These are phyloP conservation scores for Scaptodrosophila lebanonensis DNA, from an alignment of 1,140 invertebrate species.

Conservation along the genomic window DNA sequence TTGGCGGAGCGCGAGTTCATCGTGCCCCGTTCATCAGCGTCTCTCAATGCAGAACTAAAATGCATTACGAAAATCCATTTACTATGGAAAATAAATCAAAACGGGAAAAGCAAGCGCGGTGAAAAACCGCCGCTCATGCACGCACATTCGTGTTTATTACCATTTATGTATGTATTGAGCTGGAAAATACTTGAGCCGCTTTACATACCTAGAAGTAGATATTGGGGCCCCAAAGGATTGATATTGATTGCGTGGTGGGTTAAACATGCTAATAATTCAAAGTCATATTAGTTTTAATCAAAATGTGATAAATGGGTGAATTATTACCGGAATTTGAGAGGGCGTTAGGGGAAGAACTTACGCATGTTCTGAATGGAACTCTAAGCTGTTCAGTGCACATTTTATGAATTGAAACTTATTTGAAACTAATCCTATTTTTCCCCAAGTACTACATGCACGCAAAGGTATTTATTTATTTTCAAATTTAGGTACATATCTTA, in stretches of 20 bases:
- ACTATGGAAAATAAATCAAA: conserved; percentile 76
- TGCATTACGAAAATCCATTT: conserved; percentile 71
- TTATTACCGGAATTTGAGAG: conserved; percentile 19
- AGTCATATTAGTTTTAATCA: conserved; percentile 72
- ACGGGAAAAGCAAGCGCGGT: conserved; percentile 40
- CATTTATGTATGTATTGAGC: conserved; percentile 49
- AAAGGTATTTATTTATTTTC: no score
- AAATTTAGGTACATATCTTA: no score
- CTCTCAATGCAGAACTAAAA: conserved; percentile 66
- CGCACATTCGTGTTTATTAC: conserved; percentile 47
- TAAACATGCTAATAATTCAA: conserved; percentile 58
- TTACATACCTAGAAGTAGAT: conserved; percentile 22
- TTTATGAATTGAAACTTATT: no score
- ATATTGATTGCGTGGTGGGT: conserved; percentile 23
- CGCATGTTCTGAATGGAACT: conserved; percentile 22
- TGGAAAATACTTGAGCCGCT: conserved; percentile 12
- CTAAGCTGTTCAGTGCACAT: no score
- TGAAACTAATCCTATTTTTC: no score
- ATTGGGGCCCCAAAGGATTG: conserved; percentile 55
- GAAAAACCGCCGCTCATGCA: conserved; percentile 39
- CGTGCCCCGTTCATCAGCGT: background rate
- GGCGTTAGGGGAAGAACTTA: conserved; percentile 33
- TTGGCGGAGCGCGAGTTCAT: background rate
- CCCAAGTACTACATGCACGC: no score
- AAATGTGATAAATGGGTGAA: conserved; percentile 61